Evolutionary conservation across 2,888 invertebrate species (phyloP).

Genomic region (Clanis bilineata): DNA sequence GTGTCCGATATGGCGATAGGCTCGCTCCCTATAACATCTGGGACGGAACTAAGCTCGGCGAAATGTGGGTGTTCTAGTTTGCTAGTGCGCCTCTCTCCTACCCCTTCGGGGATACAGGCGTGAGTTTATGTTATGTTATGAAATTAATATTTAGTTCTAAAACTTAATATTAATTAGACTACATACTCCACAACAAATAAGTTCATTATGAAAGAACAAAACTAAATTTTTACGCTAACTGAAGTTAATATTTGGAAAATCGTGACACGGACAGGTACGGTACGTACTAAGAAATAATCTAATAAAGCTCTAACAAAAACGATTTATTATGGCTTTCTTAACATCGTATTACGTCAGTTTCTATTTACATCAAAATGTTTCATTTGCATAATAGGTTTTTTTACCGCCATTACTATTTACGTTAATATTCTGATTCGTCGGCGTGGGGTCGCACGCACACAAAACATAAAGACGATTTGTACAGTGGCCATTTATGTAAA

Average conservation of each 20-base stretch:
- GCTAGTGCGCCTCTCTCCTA: no score
- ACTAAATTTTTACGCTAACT: background rate
- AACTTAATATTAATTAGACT: background rate
- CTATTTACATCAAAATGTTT: conserved; percentile 80
- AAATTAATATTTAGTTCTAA: no score
- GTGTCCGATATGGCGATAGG: no score
- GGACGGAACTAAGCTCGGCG: no score
- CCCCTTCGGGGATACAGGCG: no score
- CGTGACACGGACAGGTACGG: conserved; percentile 4
- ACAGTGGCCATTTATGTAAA: conserved; percentile 79
- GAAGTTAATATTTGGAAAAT: background rate
- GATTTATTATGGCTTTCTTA: conserved; percentile 73
- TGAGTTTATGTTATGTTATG: no score
- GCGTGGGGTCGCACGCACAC: conserved; percentile 79
- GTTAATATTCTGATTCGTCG: conserved; percentile 79
- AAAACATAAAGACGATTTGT: conserved; percentile 80
- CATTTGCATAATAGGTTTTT: conserved; percentile 81
- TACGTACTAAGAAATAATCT: conserved; percentile 49
- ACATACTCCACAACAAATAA: background rate
- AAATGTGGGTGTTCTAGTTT: no score
- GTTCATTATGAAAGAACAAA: background rate
- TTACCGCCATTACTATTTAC: conserved; percentile 78
- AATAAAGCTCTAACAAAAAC: conserved; percentile 63
- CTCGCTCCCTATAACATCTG: no score
- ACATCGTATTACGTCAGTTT: conserved; percentile 74